A percentile compares a stretch with the other conserved stretches of the same genome.
phyloP scores from a whole-genome alignment of 1,140 invertebrate species.

The Notospermus geniculatus region DNA sequence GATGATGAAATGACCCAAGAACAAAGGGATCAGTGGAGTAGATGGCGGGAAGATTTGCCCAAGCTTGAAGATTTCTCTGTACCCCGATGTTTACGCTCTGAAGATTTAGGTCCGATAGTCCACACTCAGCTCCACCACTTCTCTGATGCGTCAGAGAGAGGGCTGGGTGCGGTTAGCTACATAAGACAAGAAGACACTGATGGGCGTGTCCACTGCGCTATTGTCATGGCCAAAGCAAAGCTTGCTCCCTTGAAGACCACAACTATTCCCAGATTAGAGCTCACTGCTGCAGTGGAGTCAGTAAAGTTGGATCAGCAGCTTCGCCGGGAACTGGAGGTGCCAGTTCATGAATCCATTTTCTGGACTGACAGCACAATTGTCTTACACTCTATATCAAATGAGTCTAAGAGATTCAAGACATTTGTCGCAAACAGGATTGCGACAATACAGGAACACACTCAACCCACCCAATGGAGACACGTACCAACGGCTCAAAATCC shows the following conservation, averaged over 20 bases:
- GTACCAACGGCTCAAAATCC: neutral
- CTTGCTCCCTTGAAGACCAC: neutral
- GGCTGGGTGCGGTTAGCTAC: slow-evolving; percentile 14
- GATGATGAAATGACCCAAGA: slow-evolving; percentile 18
- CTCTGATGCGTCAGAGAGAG: neutral
- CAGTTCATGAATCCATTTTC: neutral
- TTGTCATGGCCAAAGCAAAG: neutral
- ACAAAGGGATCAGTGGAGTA: neutral
- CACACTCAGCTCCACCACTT: slow-evolving; percentile 11
- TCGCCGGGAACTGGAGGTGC: neutral
- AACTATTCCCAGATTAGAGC: slow-evolving; percentile 9
- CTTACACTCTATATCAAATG: neutral
- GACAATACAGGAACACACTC: neutral
- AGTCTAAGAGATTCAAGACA: slow-evolving; percentile 1
- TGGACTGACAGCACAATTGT: slow-evolving; percentile 9
- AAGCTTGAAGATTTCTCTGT: slow-evolving; percentile 1
- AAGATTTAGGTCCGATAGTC: neutral
- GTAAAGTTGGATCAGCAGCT: neutral
- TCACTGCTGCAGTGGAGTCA: neutral
- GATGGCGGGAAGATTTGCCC: slow-evolving; percentile 12
- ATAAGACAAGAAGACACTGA: neutral
- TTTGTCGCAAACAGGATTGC: slow-evolving; percentile 5
- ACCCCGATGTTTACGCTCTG: slow-evolving; percentile 10
- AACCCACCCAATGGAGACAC: neutral
- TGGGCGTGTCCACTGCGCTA: neutral